phyloP scores from a whole-genome alignment of 2,888 invertebrate genomes.

The Phlogophora meticulosa region DNA sequence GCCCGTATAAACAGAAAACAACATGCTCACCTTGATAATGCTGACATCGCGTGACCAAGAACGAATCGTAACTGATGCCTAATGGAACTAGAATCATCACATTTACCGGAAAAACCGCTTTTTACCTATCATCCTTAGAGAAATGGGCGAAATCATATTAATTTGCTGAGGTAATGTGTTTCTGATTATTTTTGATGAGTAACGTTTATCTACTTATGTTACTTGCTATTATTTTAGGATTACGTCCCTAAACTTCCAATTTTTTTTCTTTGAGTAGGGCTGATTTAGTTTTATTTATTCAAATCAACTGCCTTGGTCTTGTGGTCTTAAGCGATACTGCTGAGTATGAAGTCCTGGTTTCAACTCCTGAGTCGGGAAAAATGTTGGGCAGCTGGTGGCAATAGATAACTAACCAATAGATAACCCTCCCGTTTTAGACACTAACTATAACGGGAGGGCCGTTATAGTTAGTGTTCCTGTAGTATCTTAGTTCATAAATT shows the following conservation, averaged over 20 bases:
- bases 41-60: constrained; percentile 87
- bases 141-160: constrained; percentile 80
- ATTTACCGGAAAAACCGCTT: constrained; percentile 83
- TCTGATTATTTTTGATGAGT: constrained; percentile 73
- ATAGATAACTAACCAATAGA: too few relatives aligned
- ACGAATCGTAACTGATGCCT: constrained; percentile 88
- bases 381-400: too few relatives aligned
- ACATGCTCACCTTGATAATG: constrained; percentile 82
- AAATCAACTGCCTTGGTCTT: not conserved
- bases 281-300: not conserved
- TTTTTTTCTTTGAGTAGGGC: not conserved
- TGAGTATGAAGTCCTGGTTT: too few relatives aligned
- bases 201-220: constrained; percentile 23
- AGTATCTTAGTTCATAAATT: too few relatives aligned
- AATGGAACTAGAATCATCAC: constrained; percentile 88
- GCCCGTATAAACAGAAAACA: constrained; percentile 68
- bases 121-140: constrained; percentile 84
- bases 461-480: too few relatives aligned
- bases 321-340: too few relatives aligned
- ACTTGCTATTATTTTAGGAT: constrained; percentile 22
- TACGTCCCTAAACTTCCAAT: not conserved
- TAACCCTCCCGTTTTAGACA: too few relatives aligned
- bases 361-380: too few relatives aligned
- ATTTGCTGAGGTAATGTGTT: constrained; percentile 79
- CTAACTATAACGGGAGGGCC: too few relatives aligned